Conservation (phyloP, 1,140 invertebrate species). For the Chymomyza costata region DNA sequence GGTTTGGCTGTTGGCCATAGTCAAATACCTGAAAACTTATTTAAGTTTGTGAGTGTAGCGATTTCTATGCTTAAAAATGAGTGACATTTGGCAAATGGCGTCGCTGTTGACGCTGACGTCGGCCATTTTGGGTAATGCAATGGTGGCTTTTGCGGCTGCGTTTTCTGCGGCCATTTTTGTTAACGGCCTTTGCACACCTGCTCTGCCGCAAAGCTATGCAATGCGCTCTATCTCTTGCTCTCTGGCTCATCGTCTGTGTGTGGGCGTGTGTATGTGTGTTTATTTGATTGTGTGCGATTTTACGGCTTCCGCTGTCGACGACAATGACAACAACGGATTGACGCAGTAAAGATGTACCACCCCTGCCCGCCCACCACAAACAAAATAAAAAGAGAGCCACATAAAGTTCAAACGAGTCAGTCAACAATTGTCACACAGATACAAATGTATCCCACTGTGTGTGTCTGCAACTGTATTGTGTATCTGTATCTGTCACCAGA, state of each 20-base stretch:
- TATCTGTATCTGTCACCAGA: too few species aligned
- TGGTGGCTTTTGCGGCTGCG: conserved; percentile 61
- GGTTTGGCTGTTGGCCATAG: background rate
- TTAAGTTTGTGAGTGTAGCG: conserved; percentile 22
- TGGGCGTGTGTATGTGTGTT: background rate
- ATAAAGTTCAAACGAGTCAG: conserved; percentile 65
- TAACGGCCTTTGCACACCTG: conserved; percentile 43
- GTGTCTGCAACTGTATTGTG: too few species aligned
- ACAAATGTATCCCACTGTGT: too few species aligned
- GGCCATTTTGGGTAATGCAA: conserved; percentile 49
- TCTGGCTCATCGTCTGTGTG: conserved; percentile 9
- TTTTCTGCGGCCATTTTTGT: conserved; percentile 38
- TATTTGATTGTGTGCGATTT: conserved; percentile 35
- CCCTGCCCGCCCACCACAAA: conserved; percentile 9
- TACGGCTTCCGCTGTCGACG: conserved; percentile 56
- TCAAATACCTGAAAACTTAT: conserved; percentile 27
- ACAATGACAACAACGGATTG: conserved; percentile 32
- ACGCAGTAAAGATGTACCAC: conserved; percentile 40
- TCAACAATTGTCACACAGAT: conserved; percentile 54
- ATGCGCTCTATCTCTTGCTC: too few species aligned
- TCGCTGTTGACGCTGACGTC: background rate
- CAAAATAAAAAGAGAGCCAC: background rate
- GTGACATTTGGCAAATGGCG: too few species aligned
- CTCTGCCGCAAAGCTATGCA: too few species aligned
- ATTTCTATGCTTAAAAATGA: conserved; percentile 24